Percentiles rank a stretch among this genome's conserved stretches.
phyloP scores from a whole-genome alignment of 1,140 invertebrate genomes.

The Mactra quadrangularis region DNA sequence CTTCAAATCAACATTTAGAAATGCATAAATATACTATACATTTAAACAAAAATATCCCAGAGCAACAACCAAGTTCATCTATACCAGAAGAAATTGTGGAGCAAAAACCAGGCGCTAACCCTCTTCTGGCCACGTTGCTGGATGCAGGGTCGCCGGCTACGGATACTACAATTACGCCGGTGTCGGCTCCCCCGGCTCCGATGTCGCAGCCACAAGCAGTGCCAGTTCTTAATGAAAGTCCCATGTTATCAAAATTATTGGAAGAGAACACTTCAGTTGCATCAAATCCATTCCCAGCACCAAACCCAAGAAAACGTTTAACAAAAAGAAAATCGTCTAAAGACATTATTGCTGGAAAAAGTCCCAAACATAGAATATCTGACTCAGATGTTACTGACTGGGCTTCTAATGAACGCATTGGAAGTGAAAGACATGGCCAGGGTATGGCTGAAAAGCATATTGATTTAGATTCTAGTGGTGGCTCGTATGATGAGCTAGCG shows the following conservation, averaged over 20 bases:
- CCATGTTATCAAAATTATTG: constrained; percentile 83
- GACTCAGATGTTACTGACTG: constrained; percentile 66
- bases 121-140: constrained; percentile 78
- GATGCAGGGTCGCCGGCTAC: constrained; percentile 74
- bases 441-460: constrained; percentile 56
- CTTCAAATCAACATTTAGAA: constrained; percentile 21
- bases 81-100: constrained; percentile 42
- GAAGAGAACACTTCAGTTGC: constrained; percentile 81
- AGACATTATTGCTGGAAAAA: constrained; percentile 75
- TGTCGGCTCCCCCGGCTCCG: too few species aligned
- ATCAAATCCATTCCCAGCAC: constrained; percentile 63
- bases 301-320: constrained; percentile 65
- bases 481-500: constrained; percentile 53
- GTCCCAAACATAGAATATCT: constrained; percentile 82
- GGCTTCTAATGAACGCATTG: constrained; percentile 39
- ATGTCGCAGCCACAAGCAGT: constrained; percentile 27
- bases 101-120: constrained; percentile 76
- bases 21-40: constrained; percentile 44
- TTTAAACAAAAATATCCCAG: not conserved
- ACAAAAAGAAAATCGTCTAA: constrained; percentile 68
- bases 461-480: constrained; percentile 60
- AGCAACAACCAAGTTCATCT: not conserved
- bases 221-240: constrained; percentile 72
- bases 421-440: constrained; percentile 52
- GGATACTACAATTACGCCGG: too few species aligned